Evolutionary conservation across 2,888 invertebrate genomes (phyloP), one percentile per base, ranked within the genome.

Genomic region (Carterocephalus palaemon): DNA sequence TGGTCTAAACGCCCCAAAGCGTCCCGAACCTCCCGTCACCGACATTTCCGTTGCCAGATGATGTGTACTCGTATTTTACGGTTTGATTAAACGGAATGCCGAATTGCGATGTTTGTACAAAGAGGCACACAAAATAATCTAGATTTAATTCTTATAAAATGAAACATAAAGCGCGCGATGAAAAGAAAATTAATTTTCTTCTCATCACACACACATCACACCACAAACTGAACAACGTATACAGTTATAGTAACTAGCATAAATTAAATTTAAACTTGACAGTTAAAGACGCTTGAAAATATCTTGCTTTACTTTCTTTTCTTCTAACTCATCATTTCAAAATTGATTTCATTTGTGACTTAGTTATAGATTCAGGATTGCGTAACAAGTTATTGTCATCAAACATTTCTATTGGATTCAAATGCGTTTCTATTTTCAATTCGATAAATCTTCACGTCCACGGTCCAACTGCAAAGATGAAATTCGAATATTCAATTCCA

Each of bases 21-120:
- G 28, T 10, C 22, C 23, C 20, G 6, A 31, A 31, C 31, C 36
- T 17, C 16, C 29, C 23, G 29, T 31, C 36, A 37, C 15, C 20
- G 23, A 16, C 34, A 9, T 31, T 16, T 23, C 29, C 28, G 28
- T 6, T 26, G 15, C n/a, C 5, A 16, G 20, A n/a, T n/a, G n/a
- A n/a, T n/a, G n/a, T n/a, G n/a, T n/a, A 36, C 36, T 15, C 13
- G 34, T 43, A 33, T 41, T 41, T 33, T 33, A 17, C 26, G 17
- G 32, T 24, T 16, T 22, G 23, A 43, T 36, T 37, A n/a, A n/a
- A n/a, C 15, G 29, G 31, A 31, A 22, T 16, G 22, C 28, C 34
- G 13, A 24, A 10, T 26, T 42, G 20, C 15, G 9, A 34, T 41
- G 12, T 26, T 23, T 12, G 32, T 26, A 6, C 10, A n/a, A n/a